phyloP scores from a whole-genome alignment of 2,113 vertebrate species.

The Oreochromis tanganicae region DNA sequence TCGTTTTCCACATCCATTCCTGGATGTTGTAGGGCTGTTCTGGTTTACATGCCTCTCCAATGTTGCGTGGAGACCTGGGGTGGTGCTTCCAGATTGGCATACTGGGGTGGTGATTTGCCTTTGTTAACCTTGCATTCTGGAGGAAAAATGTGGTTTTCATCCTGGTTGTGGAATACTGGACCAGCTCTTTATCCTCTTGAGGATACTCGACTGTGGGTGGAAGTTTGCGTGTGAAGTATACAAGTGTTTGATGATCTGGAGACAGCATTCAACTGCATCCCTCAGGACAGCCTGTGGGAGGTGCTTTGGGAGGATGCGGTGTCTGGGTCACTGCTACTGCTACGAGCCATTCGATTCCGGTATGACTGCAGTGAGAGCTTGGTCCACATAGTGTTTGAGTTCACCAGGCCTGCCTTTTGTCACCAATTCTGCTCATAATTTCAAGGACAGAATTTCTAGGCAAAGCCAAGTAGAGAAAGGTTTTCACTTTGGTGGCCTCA shows the following conservation, averaged over 20 bases:
- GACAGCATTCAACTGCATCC: not conserved
- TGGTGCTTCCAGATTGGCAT: not conserved
- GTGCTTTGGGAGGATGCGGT: not conserved
- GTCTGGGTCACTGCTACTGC: not conserved
- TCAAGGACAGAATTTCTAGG: not conserved
- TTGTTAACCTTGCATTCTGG: not conserved
- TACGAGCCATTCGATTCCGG: not conserved
- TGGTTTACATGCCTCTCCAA: not conserved
- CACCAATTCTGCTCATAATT: not conserved
- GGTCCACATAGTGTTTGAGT: not conserved
- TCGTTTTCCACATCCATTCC: too few species aligned
- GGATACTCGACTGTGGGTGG: not conserved
- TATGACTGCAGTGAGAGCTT: not conserved
- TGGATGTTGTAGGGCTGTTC: not conserved
- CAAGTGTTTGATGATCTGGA: not conserved
- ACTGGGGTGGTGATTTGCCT: not conserved
- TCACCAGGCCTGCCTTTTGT: not conserved
- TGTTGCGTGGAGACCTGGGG: not conserved
- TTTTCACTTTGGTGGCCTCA: not conserved
- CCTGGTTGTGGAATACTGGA: not conserved
- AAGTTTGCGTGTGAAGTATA: not conserved
- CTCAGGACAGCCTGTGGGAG: not conserved
- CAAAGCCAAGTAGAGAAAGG: not conserved
- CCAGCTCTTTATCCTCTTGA: not conserved
- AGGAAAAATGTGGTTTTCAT: not conserved